phyloP scores from a whole-genome alignment of 2,113 vertebrate genomes.

The Thomomys bottae region DNA sequence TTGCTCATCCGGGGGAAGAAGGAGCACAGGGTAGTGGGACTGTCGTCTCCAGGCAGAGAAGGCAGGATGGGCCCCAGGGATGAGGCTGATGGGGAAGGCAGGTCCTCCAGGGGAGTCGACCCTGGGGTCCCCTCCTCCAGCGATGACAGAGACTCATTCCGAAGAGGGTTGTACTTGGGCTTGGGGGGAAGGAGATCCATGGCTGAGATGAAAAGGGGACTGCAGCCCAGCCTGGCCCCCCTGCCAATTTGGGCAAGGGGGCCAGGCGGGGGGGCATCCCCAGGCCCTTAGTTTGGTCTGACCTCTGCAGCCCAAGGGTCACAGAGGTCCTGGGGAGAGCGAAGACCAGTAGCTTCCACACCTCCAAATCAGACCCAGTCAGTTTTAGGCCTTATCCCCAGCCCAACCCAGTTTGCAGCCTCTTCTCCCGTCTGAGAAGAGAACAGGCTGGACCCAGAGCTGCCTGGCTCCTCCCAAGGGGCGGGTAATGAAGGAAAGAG shows the following conservation, averaged over 20 bases:
- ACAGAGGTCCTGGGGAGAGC: slow-evolving; percentile 30
- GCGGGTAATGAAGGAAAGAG: slow-evolving; percentile 20
- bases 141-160: slow-evolving; percentile 94
- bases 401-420: slow-evolving; percentile 71
- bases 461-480: slow-evolving; percentile 64
- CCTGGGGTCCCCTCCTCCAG: slow-evolving; percentile 84
- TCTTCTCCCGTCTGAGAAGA: slow-evolving; percentile 28
- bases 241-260: slow-evolving; percentile 74
- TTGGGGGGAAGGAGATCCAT: slow-evolving; percentile 96
- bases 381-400: slow-evolving; percentile 45
- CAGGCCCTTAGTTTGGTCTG: slow-evolving; percentile 47
- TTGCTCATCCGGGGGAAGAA: slow-evolving; percentile 96
- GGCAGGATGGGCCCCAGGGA: slow-evolving; percentile 90
- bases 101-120: slow-evolving; percentile 64
- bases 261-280: slow-evolving; percentile 73
- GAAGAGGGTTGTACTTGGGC: slow-evolving; percentile 96
- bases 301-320: slow-evolving; percentile 55
- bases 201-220: neutral
- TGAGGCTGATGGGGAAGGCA: slow-evolving; percentile 90
- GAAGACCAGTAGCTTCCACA: slow-evolving; percentile 4
- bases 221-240: slow-evolving; percentile 61
- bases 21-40: slow-evolving; percentile 96
- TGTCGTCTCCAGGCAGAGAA: slow-evolving; percentile 87
- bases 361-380: slow-evolving; percentile 49
- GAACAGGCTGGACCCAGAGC: slow-evolving; percentile 71